Percentiles rank a stretch among this genome's conserved stretches.
These are phyloP conservation scores for Cheirogaleus major DNA, from an alignment of 2,797 vertebrate species.

Conservation along the genomic window DNA sequence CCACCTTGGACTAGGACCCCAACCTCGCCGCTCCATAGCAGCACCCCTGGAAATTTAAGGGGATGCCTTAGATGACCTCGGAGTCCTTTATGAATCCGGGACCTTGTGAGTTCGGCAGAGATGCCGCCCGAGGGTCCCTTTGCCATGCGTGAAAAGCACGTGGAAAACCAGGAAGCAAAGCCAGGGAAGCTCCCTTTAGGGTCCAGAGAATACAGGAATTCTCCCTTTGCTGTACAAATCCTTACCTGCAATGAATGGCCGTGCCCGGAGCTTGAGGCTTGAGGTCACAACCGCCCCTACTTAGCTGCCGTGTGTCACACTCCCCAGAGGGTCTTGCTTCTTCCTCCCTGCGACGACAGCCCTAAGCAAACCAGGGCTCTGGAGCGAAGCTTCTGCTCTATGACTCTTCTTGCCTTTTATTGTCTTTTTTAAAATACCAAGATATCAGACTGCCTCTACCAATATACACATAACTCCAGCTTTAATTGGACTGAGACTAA, in stretches of 20 bases:
- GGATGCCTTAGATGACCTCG: fast-evolving
- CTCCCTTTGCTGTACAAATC: too few species aligned
- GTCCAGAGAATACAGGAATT: too few species aligned
- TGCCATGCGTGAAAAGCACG: fast-evolving
- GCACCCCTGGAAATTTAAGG: not conserved
- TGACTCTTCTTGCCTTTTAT: not conserved
- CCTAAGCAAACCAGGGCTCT: not conserved
- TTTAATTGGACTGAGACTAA: slow-evolving; percentile 80
- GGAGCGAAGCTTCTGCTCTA: fast-evolving
- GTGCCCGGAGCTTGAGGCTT: fast-evolving
- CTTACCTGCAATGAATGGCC: fast-evolving
- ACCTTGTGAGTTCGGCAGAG: too few species aligned
- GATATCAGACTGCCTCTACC: slow-evolving; percentile 57
- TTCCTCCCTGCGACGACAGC: not conserved
- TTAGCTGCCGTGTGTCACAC: fast-evolving
- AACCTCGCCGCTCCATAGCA: not conserved
- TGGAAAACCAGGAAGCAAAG: not conserved
- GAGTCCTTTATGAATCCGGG: too few species aligned
- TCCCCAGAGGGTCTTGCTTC: fast-evolving
- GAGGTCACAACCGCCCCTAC: fast-evolving
- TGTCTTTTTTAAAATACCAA: not conserved
- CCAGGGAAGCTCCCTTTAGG: too few species aligned
- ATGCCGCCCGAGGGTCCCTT: too few species aligned
- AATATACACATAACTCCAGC: slow-evolving; percentile 45
- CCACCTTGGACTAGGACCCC: not conserved